Evolutionary conservation across 37 sponge, comb jelly and placozoan species (phyloP), one percentile per base, ranked within the genome.

Genomic region (Haliclona indistincta): DNA sequence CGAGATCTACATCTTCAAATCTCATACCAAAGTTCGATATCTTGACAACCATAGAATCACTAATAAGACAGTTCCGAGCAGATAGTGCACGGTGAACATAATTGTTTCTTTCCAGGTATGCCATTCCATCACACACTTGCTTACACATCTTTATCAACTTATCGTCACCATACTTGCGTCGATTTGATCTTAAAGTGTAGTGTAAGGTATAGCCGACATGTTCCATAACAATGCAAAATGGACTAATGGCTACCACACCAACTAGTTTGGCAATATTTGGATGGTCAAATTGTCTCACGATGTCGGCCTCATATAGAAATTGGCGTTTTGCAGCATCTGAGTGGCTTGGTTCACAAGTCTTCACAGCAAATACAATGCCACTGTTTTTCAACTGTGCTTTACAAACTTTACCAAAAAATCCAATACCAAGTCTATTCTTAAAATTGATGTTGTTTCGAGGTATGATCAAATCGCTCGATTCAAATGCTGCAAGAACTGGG

Each of bases 11-110:
- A n/a, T 79, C 80, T 34, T 95, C 94, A n/a, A 87, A 54, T 51
- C 93, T 92, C 96, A 92, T 95, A 0, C 96, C 96, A 82, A 95
- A 95, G 63, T 95, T 94, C 32, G 90, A 85, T 29, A 95, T 95
- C 81, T 95, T 95, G 28, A 95, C 51, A 8, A 69, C 37, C 38
- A 89, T 79, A n/a, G n/a, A n/a, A 8, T 65, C 56, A 1, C 81
- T 89, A 5, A 95, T 75, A 25, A 95, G 80, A 68, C 96, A 95
- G 68, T 95, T 95, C 38, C 96, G 67, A 33, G 96, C 96, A 10
- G 96, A 94, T 69, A 95, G 74, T 55, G n/a, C n/a, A n/a, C n/a
- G n/a, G n/a, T n/a, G n/a, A n/a, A n/a, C n/a, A n/a, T n/a, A n/a
- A n/a, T n/a, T n/a, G n/a, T n/a, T n/a, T n/a, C n/a, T n/a, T n/a